Percentiles rank a stretch among this genome's conserved stretches.
Evolutionary conservation across 30 jellyfish, hydroid and myxozoan species (phyloP).

Genomic region (Hydractinia symbiolongicarpus): DNA sequence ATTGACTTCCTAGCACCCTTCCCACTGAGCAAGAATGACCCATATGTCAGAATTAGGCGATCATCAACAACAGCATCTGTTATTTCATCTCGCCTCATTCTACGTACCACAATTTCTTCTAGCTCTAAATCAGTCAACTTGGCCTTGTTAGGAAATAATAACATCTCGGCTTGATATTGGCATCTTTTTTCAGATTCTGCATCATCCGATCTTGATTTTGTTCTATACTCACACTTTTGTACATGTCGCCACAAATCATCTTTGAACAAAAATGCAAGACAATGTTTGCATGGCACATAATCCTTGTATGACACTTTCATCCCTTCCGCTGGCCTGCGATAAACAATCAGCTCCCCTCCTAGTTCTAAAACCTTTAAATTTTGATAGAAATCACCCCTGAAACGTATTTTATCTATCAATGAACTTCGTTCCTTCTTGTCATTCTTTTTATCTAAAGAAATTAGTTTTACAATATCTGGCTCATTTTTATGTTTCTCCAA

Average conservation of each 20-base stretch:
- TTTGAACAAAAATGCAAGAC: constrained; percentile 39
- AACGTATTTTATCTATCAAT: constrained; percentile 27
- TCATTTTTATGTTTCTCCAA: too few species aligned
- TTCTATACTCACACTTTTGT: constrained; percentile 23
- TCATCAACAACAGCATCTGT: background rate
- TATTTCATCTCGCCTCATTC: background rate
- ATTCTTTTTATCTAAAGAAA: too few species aligned
- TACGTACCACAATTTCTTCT: background rate
- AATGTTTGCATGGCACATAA: constrained; percentile 37
- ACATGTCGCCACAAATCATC: constrained; percentile 54
- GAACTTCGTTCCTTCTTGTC: background rate
- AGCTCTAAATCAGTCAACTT: background rate
- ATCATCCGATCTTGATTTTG: background rate
- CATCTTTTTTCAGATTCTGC: background rate
- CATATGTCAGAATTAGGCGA: background rate
- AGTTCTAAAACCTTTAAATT: constrained; percentile 27
- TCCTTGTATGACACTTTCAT: background rate
- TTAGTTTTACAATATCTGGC: too few species aligned
- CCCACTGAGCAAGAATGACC: constrained; percentile 1
- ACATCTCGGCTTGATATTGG: background rate
- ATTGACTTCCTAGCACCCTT: background rate
- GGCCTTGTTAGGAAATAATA: background rate
- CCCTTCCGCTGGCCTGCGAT: background rate
- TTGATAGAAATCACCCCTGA: constrained; percentile 37
- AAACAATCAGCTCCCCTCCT: constrained; percentile 41